Percentiles rank a stretch among this genome's conserved stretches.
phyloP scores from a whole-genome alignment of 2,113 vertebrate genomes.

The Struthidea cinerea region DNA sequence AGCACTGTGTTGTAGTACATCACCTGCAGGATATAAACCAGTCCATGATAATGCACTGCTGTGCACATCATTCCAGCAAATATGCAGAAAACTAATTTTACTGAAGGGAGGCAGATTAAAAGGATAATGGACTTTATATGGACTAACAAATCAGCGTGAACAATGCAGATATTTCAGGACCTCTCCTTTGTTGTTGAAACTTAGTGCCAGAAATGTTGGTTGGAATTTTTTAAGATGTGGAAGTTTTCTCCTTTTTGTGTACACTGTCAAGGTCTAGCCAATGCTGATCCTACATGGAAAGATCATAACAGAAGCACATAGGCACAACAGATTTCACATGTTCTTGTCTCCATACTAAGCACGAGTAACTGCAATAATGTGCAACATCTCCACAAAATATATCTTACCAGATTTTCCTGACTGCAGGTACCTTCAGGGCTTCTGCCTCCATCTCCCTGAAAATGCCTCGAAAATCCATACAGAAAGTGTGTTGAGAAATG shows the following conservation, averaged over 20 bases:
- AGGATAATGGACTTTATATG: not conserved
- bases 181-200: not conserved
- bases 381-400: not conserved
- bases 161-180: rapidly evolving
- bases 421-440: not conserved
- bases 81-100: not conserved
- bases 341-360: not conserved
- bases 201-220: not conserved
- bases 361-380: not conserved
- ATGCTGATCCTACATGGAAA: not conserved
- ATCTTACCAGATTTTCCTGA: rapidly evolving
- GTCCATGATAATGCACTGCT: not conserved
- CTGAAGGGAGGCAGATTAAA: not conserved
- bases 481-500: not conserved
- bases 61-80: not conserved
- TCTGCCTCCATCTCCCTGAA: not conserved
- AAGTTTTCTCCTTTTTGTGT: not conserved
- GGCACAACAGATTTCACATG: not conserved
- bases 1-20: not conserved
- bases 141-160: not conserved
- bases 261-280: no score
- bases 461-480: not conserved
- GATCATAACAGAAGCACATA: not conserved
- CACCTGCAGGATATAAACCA: not conserved
- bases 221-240: not conserved